Percentiles rank a stretch among this genome's conserved stretches.
Evolutionary conservation across 2,113 vertebrate genomes (phyloP).

Genomic region (Dasypus novemcinctus): DNA sequence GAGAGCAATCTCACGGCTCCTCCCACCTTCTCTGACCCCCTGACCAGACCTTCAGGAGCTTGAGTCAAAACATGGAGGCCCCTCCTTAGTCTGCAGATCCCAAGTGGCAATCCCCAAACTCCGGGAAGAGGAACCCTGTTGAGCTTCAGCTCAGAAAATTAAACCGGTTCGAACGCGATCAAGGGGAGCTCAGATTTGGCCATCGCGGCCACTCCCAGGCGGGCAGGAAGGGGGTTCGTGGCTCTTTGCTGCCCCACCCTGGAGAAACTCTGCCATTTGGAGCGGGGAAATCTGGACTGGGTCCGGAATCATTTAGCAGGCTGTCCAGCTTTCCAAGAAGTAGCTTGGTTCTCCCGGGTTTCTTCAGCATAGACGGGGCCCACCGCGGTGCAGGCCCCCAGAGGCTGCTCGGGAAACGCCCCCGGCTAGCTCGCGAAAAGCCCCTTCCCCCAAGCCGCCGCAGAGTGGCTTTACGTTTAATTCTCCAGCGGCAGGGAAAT

Average conservation of each 20-base stretch:
- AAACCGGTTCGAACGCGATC: not conserved
- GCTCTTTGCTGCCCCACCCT: not conserved
- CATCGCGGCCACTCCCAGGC: rapidly evolving
- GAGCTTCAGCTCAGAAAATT: not conserved
- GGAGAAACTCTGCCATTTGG: not conserved
- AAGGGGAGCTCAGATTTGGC: not conserved
- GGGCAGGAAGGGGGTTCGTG: rapidly evolving
- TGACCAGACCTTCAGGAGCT: not conserved
- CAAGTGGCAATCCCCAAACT: not conserved
- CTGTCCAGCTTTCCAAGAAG: not conserved
- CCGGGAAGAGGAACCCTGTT: not conserved
- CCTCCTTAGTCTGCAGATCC: not conserved
- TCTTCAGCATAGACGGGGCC: rapidly evolving
- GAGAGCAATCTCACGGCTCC: not conserved
- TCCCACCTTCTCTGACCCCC: not conserved
- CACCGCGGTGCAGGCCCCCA: rapidly evolving
- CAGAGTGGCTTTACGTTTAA: not conserved
- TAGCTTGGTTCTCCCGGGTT: not conserved
- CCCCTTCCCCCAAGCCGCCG: rapidly evolving
- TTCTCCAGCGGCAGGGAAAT: not conserved
- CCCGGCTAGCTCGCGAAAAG: rapidly evolving
- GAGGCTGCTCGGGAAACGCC: rapidly evolving
- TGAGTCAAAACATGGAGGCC: not conserved
- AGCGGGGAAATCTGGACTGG: too few relatives aligned
- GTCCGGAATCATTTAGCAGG: too few relatives aligned